Evolutionary conservation across 1,140 invertebrate genomes (phyloP).

Genomic region (Aradophagus sp.): DNA sequence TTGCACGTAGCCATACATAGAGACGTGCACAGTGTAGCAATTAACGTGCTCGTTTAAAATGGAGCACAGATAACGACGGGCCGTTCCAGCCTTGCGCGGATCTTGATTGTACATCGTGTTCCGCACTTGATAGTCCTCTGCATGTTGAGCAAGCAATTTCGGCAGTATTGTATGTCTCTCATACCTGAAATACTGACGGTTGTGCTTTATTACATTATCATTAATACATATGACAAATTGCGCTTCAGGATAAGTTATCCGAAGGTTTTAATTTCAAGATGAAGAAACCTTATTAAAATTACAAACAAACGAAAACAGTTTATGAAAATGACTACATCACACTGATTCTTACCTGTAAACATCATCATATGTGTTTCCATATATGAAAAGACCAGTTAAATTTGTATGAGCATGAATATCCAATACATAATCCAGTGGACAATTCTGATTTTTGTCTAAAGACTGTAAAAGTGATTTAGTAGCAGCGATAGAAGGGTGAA

Average conservation of each 20-base stretch:
- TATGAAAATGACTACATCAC: too few species aligned
- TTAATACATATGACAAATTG: too few species aligned
- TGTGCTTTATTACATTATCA: conserved; percentile 35
- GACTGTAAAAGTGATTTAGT: conserved; percentile 85
- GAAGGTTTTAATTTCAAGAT: too few species aligned
- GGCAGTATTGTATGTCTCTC: conserved; percentile 92
- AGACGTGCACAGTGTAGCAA: conserved; percentile 89
- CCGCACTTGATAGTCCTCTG: conserved; percentile 86
- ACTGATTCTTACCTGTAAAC: conserved; percentile 85
- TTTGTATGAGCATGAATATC: conserved; percentile 96
- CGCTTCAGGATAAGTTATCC: too few species aligned
- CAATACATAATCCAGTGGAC: conserved; percentile 88
- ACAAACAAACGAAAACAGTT: too few species aligned
- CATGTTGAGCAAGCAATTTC: conserved; percentile 88
- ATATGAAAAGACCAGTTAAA: conserved; percentile 94
- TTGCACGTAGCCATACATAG: conserved; percentile 87
- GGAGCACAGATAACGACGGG: conserved; percentile 84
- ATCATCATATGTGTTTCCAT: conserved; percentile 97
- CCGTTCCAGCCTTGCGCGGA: conserved; percentile 88
- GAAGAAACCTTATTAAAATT: too few species aligned
- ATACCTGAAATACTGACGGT: conserved; percentile 77
- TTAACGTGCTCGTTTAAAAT: conserved; percentile 84
- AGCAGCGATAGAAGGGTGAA: conserved; percentile 91
- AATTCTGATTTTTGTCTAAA: conserved; percentile 78
- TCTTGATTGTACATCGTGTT: conserved; percentile 95